Evolutionary conservation across 2,888 invertebrate species (phyloP), one percentile per base, ranked within the genome.

Genomic region (Campoplex nolae): DNA sequence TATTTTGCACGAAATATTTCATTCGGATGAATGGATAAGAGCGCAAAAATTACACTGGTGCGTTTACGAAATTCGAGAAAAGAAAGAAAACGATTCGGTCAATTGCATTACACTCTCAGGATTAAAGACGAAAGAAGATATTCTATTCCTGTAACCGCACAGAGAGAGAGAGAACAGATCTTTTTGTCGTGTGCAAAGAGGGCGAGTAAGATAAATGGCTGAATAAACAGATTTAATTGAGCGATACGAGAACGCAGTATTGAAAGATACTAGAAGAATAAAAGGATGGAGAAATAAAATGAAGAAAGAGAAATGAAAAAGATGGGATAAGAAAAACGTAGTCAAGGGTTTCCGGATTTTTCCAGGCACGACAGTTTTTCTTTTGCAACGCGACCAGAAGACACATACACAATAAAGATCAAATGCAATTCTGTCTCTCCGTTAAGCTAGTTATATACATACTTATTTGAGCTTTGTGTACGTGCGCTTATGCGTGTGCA

Each of bases 391-490:
- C 38, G 76, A 81, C 54, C 74, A 54, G 38, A 38, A 80, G 73
- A 77, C 58, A 76, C 58, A 76, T 62, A 45, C 80, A 67, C 81
- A 88, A 89, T 79, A 83, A 87, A 88, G 89, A 90, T 92, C 90
- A 91, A 92, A 92, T 88, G 90, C 89, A 91, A 91, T 91, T 92
- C 28, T 35, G 32, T 76, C 58, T 70, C 76, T 92, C 89, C 89
- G 88, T 90, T 90, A 90, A 91, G 90, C 89, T 89, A 89, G 92
- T 90, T 91, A 91, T 88, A 89, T 90, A 91, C 89, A 89, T 90
- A 87, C 89, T 89, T 83, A 87, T 83, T 32, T 74, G 9, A 45
- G 11, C 18, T 45, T n/a, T 13, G 45, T 45, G 45, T 73, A 51
- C 32, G 70, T 77, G 71, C 67, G 28, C 42, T 3, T 42, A 1